Base-by-base conservation (phyloP, 2,888 invertebrate genomes). In the Orthosia incerta region DNA sequence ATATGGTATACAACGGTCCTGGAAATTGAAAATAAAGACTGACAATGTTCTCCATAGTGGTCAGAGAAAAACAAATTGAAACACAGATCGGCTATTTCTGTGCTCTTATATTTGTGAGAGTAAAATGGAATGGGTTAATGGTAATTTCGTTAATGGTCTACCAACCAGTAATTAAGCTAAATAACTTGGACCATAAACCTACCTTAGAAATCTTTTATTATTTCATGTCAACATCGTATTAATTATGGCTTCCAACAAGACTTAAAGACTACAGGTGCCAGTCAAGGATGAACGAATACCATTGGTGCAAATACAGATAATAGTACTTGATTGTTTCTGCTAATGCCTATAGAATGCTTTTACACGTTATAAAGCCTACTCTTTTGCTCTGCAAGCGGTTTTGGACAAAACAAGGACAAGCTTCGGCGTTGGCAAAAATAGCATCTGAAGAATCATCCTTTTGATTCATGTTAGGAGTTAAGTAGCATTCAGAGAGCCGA, bases 21-120 rank as follows among this genome's bases (percentile, higher is more conserved):
- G 50, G 55, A 20, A 75, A 82, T 62, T 65, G 53, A 69, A 60
- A 79, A 64, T 61, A 69, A 56, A 75, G 60, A 68, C 51, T 26
- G n/a, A n/a, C n/a, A n/a, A n/a, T n/a, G n/a, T n/a, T 56, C 65
- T 56, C 51, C 39, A 51, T 51, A 80, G 48, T 18, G 23, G 56
- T 48, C 56, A n/a, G 20, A 65, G 56, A 67, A 78, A 80, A 60
- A 53, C 26, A 68, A 64, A 78, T 64, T 39, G 31, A 60, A 75
- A 68, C 48, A 76, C 26, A 20, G 51, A 56, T 46, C 31, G 15
- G 46, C 20, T 51, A 50, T 51, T 65, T 75, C 18, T 67, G 18
- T 46, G 51, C 56, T 56, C 45, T 13, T 50, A 45, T 48, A 63
- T 53, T 64, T 57, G 51, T 61, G 68, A 80, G 23, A 50, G 64